Evolutionary conservation across 2,797 vertebrate species (phyloP).

Genomic region (Peromyscus aztecus): DNA sequence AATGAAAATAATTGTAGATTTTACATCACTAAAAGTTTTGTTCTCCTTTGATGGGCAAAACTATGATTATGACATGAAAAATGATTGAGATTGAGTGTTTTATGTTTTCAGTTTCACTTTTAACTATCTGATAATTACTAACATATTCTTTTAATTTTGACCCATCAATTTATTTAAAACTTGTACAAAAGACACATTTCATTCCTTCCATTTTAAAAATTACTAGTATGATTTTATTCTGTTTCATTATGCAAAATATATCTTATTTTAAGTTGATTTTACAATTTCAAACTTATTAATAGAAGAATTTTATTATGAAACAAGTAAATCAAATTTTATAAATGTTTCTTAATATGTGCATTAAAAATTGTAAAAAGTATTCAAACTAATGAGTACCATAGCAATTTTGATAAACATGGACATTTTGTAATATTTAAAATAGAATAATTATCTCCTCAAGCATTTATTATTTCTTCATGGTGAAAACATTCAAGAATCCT

Average conservation of each 20-base stretch:
- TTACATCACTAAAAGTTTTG: constrained; percentile 8
- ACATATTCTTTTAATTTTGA: constrained; percentile 17
- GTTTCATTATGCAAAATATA: neutral
- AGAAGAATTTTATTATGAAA: neutral
- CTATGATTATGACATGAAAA: constrained; percentile 5
- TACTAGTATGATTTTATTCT: neutral
- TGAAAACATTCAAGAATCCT: neutral
- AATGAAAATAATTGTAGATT: constrained; percentile 76
- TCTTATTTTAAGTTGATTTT: constrained; percentile 32
- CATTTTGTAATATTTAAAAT: neutral
- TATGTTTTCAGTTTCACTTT: neutral
- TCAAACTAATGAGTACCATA: too few relatives aligned
- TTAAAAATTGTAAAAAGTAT: neutral
- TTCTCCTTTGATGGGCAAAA: constrained; percentile 29
- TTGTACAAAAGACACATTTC: neutral
- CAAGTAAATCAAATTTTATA: neutral
- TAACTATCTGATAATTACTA: neutral
- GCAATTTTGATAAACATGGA: neutral
- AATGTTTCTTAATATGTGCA: neutral
- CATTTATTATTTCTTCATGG: neutral
- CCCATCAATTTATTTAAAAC: constrained; percentile 8
- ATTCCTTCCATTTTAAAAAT: neutral
- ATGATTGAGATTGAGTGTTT: neutral
- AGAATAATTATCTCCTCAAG: too few relatives aligned
- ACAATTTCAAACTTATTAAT: neutral